Conservation (phyloP, 1,140 invertebrate species). For the Andrena cerasifolii region DNA sequence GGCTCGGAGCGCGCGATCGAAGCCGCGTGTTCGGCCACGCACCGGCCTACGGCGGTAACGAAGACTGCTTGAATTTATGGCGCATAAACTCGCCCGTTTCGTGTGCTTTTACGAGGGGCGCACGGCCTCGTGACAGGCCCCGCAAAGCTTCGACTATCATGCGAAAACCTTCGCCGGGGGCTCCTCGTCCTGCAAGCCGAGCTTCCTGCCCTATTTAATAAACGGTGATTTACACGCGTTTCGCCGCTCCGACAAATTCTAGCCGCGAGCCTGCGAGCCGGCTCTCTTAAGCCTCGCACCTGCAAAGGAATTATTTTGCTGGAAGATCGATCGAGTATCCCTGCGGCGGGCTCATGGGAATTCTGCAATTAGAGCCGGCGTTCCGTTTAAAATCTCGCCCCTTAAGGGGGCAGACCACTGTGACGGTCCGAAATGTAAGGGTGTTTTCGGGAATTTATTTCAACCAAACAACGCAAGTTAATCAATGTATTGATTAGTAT, state of each 20-base stretch:
- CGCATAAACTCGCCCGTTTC: slow-evolving; percentile 76
- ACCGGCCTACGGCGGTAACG: slow-evolving; percentile 55
- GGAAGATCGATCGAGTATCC: no score
- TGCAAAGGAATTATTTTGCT: no score
- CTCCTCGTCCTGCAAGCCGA: slow-evolving; percentile 26
- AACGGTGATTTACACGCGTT: slow-evolving; percentile 68
- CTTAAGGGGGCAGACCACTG: no score
- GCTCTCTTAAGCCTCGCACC: background rate
- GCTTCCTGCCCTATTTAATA: slow-evolving; percentile 70
- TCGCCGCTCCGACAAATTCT: slow-evolving; percentile 49
- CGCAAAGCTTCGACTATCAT: slow-evolving; percentile 35
- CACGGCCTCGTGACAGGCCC: slow-evolving; percentile 68
- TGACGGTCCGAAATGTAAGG: no score
- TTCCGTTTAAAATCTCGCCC: no score
- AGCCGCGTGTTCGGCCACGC: slow-evolving; percentile 59
- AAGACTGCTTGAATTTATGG: slow-evolving; percentile 77
- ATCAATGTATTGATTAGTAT: no score
- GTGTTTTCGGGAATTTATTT: no score
- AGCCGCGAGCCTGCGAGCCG: background rate
- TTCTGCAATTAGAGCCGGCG: no score
- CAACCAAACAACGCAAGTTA: no score
- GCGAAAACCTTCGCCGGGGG: slow-evolving; percentile 38
- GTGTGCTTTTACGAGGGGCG: slow-evolving; percentile 73
- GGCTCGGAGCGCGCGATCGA: slow-evolving; percentile 15
- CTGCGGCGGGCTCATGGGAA: no score